These are phyloP conservation scores for Drosophila ezoana DNA, from an alignment of 2,888 invertebrate genomes.

Conservation along the genomic window DNA sequence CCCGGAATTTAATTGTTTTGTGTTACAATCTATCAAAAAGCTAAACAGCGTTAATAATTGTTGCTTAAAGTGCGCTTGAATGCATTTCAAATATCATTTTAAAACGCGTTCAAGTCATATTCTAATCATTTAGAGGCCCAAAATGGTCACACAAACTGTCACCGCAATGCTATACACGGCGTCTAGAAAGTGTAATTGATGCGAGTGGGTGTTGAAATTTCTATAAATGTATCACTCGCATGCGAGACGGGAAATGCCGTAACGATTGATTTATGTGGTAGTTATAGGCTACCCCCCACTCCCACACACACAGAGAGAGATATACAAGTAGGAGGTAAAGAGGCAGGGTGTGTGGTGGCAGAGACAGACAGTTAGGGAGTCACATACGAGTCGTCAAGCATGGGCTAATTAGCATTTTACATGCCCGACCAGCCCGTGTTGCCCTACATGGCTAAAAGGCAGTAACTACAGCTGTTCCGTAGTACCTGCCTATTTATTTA, in stretches of 20 bases:
- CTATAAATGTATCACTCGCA: slow-evolving; percentile 43
- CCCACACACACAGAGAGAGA: slow-evolving; percentile 9
- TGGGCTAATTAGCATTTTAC: slow-evolving; percentile 77
- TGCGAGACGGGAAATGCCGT: slow-evolving; percentile 56
- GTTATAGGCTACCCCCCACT: slow-evolving; percentile 1
- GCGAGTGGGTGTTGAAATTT: slow-evolving; percentile 64
- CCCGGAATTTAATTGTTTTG: not conserved
- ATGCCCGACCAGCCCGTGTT: slow-evolving; percentile 41
- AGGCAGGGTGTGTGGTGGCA: slow-evolving; percentile 5
- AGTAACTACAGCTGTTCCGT: slow-evolving; percentile 53
- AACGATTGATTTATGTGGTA: slow-evolving; percentile 48
- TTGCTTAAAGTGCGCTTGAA: slow-evolving; percentile 10
- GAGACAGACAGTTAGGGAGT: slow-evolving; percentile 21
- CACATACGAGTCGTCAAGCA: slow-evolving; percentile 36
- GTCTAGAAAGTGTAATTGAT: slow-evolving; percentile 51
- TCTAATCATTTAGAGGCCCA: slow-evolving; percentile 30
- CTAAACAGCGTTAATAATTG: slow-evolving; percentile 6
- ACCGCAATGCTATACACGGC: slow-evolving; percentile 23
- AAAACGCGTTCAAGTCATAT: slow-evolving; percentile 41
- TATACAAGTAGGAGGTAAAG: not conserved
- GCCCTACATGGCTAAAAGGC: slow-evolving; percentile 71
- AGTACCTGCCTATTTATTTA: slow-evolving; percentile 25
- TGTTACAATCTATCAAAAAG: slow-evolving; percentile 3
- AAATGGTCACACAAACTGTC: slow-evolving; percentile 49
- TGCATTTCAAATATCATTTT: slow-evolving; percentile 29